Evolutionary conservation across 2,888 invertebrate genomes (phyloP).

Genomic region (Horisme vitalbata): DNA sequence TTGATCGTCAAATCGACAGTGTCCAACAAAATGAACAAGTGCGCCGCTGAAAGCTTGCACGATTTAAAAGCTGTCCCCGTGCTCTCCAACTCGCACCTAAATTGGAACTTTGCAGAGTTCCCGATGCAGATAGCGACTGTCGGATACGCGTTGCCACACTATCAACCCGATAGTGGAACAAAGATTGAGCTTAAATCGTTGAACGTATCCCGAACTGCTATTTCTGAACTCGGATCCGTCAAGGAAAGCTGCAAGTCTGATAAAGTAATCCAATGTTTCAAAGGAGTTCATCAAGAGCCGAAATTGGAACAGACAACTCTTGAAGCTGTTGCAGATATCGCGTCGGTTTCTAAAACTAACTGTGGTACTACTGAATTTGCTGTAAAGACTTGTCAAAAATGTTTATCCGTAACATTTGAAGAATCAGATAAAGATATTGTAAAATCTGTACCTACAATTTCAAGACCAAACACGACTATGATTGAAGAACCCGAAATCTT

Average conservation of each 20-base stretch:
- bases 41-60: conserved; percentile 36
- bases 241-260: conserved; percentile 23
- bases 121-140: conserved; percentile 65
- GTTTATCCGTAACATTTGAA: background rate
- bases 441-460: background rate
- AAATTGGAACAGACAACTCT: conserved; percentile 12
- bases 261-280: conserved; percentile 37
- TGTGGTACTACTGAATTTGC: background rate
- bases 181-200: conserved; percentile 28
- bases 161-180: conserved; percentile 27
- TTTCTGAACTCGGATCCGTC: background rate
- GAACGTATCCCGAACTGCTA: conserved; percentile 13
- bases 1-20: conserved; percentile 50
- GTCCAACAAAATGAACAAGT: conserved; percentile 39
- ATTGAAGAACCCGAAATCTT: background rate
- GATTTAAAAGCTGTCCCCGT: conserved; percentile 43
- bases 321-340: conserved; percentile 10
- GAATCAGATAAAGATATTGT: background rate
- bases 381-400: background rate
- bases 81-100: conserved; percentile 46
- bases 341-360: background rate
- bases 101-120: conserved; percentile 50
- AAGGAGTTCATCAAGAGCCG: conserved; percentile 21
- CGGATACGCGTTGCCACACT: conserved; percentile 56
- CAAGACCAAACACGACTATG: background rate